Percentiles rank a stretch among this genome's conserved stretches.
Conservation (phyloP, 2,113 vertebrate genomes). For the Ictidomys tridecemlineatus region DNA sequence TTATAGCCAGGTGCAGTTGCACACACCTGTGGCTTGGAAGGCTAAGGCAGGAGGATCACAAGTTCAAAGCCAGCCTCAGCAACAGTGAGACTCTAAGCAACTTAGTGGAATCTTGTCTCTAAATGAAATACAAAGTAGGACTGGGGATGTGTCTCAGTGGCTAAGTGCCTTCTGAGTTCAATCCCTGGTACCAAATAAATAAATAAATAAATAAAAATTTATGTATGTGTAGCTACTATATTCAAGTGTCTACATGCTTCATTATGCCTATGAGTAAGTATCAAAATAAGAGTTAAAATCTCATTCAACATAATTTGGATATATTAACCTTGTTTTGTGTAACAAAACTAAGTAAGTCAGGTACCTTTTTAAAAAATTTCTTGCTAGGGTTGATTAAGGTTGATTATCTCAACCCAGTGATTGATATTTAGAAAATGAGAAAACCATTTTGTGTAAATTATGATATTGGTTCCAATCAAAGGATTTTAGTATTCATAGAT, state of each 20-base stretch:
- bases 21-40: no score
- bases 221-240: neutral
- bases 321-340: neutral
- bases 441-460: neutral
- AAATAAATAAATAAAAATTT: neutral
- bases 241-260: neutral
- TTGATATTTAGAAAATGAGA: slow-evolving; percentile 23
- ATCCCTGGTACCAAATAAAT: no score
- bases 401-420: neutral
- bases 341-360: neutral
- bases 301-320: neutral
- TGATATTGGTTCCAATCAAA: neutral
- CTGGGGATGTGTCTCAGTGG: no score
- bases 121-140: no score
- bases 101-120: no score
- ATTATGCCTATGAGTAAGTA: neutral
- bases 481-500: neutral
- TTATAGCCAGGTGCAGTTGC: no score
- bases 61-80: no score
- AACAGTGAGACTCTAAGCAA: no score
- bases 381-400: neutral
- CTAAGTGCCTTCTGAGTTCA: no score
- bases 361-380: neutral
- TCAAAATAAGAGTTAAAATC: neutral
- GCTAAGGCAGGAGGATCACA: no score